phyloP scores from a whole-genome alignment of 2,888 invertebrate genomes.

The Patella pellucida region DNA sequence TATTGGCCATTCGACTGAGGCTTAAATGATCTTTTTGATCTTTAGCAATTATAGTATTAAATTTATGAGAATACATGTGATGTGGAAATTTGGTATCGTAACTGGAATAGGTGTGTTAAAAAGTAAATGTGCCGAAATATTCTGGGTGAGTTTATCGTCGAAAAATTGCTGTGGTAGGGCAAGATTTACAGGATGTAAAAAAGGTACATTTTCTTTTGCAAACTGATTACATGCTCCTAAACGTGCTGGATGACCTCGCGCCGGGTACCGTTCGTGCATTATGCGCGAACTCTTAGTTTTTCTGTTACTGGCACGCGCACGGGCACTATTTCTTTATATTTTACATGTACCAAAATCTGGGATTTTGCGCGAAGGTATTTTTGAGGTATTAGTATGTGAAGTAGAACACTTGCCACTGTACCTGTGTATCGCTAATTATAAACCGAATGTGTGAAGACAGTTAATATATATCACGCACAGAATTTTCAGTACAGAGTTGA shows the following conservation, averaged over 20 bases:
- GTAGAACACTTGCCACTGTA: too few relatives aligned
- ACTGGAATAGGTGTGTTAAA: not conserved
- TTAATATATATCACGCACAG: too few relatives aligned
- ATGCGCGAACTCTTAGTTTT: too few relatives aligned
- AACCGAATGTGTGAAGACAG: too few relatives aligned
- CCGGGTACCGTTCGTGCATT: too few relatives aligned
- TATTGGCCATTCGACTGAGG: not conserved
- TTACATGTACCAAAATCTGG: too few relatives aligned
- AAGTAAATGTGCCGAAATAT: not conserved
- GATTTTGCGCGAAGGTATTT: too few relatives aligned
- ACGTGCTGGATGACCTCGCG: not conserved
- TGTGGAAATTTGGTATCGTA: not conserved
- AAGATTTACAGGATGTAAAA: not conserved
- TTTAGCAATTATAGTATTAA: not conserved
- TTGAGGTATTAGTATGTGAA: too few relatives aligned
- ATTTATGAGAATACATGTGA: not conserved
- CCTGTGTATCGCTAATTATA: too few relatives aligned
- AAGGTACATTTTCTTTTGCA: not conserved
- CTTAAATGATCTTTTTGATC: not conserved
- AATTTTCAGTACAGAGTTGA: too few relatives aligned
- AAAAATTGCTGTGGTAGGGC: not conserved
- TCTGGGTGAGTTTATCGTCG: not conserved
- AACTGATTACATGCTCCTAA: not conserved
- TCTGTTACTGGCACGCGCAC: too few relatives aligned
- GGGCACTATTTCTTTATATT: too few relatives aligned